Conservation (phyloP, 2,888 invertebrate species). For the Drosophila melanocephala region DNA sequence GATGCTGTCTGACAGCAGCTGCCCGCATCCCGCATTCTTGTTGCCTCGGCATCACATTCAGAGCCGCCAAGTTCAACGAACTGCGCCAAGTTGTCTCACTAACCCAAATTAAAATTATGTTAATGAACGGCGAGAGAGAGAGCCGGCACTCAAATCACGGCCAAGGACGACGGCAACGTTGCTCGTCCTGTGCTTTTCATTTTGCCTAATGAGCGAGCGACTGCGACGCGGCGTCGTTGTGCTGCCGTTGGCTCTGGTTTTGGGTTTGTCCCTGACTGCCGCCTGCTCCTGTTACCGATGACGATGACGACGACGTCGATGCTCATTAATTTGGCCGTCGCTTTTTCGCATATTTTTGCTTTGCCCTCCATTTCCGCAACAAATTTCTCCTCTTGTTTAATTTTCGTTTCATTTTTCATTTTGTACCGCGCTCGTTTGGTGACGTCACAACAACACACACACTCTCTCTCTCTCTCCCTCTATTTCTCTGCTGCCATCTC, state of each 20-base stretch:
- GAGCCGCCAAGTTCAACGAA: slow-evolving; percentile 68
- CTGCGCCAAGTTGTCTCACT: slow-evolving; percentile 77
- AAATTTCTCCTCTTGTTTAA: slow-evolving; percentile 70
- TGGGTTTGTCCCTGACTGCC: slow-evolving; percentile 24
- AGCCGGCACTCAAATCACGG: slow-evolving; percentile 75
- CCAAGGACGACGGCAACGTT: slow-evolving; percentile 75
- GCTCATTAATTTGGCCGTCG: slow-evolving; percentile 76
- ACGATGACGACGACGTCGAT: slow-evolving; percentile 1
- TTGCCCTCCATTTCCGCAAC: slow-evolving; percentile 68
- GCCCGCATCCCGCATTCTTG: slow-evolving; percentile 43
- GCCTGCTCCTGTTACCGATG: slow-evolving; percentile 49
- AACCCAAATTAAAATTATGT: slow-evolving; percentile 85
- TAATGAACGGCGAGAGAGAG: slow-evolving; percentile 72
- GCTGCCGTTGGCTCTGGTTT: slow-evolving; percentile 26
- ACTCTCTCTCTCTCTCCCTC: neutral
- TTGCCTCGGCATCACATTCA: slow-evolving; percentile 11
- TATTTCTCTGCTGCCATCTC: slow-evolving; percentile 6
- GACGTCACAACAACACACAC: slow-evolving; percentile 60
- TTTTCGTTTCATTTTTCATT: slow-evolving; percentile 79
- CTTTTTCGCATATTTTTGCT: slow-evolving; percentile 54
- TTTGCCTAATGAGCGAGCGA: slow-evolving; percentile 72
- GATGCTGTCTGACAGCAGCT: slow-evolving; percentile 65
- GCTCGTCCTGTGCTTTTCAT: slow-evolving; percentile 62
- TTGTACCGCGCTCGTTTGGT: slow-evolving; percentile 74
- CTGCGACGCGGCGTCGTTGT: slow-evolving; percentile 38